Base-by-base conservation (phyloP, 1,140 invertebrate genomes). In the Drosophila auraria region DNA sequence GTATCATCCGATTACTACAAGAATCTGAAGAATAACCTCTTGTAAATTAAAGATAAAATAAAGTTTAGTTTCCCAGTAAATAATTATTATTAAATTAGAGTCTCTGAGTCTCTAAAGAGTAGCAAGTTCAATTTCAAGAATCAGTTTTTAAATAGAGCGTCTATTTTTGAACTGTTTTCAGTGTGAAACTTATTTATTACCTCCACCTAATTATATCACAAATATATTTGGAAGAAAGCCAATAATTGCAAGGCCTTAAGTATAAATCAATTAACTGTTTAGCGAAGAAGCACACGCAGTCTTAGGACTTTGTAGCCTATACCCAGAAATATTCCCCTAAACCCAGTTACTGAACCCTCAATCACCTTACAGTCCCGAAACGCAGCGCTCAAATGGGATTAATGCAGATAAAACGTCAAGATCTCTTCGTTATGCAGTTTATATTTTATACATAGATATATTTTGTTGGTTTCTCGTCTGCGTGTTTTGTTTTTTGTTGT, bases 351-450 rank as follows among this genome's bases (percentile, higher is more conserved):
- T 6, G 4, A 17, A 20, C 14, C 9, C 12, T 12, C 12, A n/a
- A 8, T 25, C 33, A 51, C 25, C 50, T 57, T 72, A 72, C 33
- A 70, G 36, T 58, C 6, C 9, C 36, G 51, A 56, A 45, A 50
- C 40, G 65, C 51, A 70, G 64, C 23, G 42, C 25, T 33, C 14
- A 61, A 23, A n/a, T 40, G 51, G 45, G 17, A 51, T 51, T 62
- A 69, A 42, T 11, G 36, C 17, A 56, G 15, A 58, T 58, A 38
- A 72, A 72, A 72, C 68, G 54, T 40, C 23, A 42, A 72, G 38
- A 36, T 51, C 40, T 30, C 47, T 51, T 72, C 33, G 70, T 72
- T 73, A 73, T 73, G 70, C 70, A 73, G 69, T 78, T 62, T 78
- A 42, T 56, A 57, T 74, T 74, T 73, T 75, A 74, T 69, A 49